Base-by-base conservation (phyloP, 1,140 invertebrate genomes). In the Bombus impatiens region DNA sequence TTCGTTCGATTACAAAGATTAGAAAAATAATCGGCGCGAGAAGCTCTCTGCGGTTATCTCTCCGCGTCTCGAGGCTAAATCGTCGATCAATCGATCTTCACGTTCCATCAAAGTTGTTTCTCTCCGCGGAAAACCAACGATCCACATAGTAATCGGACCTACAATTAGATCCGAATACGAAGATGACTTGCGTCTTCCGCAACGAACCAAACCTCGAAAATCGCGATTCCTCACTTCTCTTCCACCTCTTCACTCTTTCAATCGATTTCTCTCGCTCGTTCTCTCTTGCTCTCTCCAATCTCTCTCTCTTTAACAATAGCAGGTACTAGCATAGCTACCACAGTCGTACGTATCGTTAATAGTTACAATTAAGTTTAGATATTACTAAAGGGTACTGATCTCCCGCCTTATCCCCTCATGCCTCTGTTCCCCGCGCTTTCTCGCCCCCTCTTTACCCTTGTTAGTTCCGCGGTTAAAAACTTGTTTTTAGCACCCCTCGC, bases 241-340 rank as follows among this genome's bases (percentile, higher is more conserved):
- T 67, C n/a, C 12, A 32, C n/a, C 9, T 35, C 12, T 9, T 37
- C 42, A 59, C 37, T 76, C 42, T 37, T 59, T 57, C 67, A 10
- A 79, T 37, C 57, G 44, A 40, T 59, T 42, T n/a, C 28, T 67
- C 53, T 79, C 35, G 13, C 70, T 75, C 68, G 37, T 18, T 77
- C 47, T 35, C 35, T 68, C 59, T 59, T 44, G 65, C 53, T 57
- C 68, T 74, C 70, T 83, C 40, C 59, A 62, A 62, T 70, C 40
- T 77, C 53, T 42, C 62, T 93, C 87, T 93, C 87, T 95, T 94
- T 95, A 95, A 95, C 93, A 95, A 95, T 95, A 95, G 94, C 94
- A 95, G 94, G 94, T 95, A 95, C 94, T 95, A 95, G 94, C 94
- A 95, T 95, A 95, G 95, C 94, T 95, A 95, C 94, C 94, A 95